These are phyloP conservation scores for Oncopodura yosiiana DNA, from an alignment of 1,140 invertebrate species.

Conservation along the genomic window DNA sequence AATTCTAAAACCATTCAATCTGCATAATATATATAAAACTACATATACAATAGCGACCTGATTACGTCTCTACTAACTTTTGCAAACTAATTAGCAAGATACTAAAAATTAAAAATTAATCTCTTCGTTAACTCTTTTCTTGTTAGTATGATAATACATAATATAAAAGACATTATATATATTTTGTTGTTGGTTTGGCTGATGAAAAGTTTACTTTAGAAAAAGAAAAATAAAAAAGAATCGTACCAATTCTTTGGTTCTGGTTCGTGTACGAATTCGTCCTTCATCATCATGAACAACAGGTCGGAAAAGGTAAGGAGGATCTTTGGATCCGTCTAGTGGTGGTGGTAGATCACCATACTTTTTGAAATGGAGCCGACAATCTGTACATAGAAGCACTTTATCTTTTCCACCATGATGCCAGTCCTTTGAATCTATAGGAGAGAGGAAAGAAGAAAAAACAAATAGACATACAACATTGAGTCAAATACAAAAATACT, in stretches of 20 bases:
- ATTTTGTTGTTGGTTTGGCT: too few species aligned
- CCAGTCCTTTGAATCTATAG: slow-evolving; percentile 57
- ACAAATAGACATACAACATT: not conserved
- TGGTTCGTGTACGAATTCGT: slow-evolving; percentile 77
- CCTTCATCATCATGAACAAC: slow-evolving; percentile 57
- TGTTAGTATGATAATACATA: too few species aligned
- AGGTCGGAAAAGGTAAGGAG: slow-evolving; percentile 60
- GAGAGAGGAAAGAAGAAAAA: slow-evolving; percentile 7
- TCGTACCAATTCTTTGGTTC: slow-evolving; percentile 62
- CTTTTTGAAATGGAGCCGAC: slow-evolving; percentile 69
- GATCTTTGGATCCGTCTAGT: slow-evolving; percentile 41
- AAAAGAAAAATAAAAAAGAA: too few species aligned
- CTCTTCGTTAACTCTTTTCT: too few species aligned
- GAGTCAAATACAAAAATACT: slow-evolving; percentile 11
- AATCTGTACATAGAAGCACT: slow-evolving; percentile 67
- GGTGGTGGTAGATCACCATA: slow-evolving; percentile 66
- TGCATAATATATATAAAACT: too few species aligned
- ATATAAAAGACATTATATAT: too few species aligned
- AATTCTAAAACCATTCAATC: too few species aligned
- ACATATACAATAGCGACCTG: too few species aligned
- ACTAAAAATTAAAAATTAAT: too few species aligned
- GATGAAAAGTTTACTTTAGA: too few species aligned
- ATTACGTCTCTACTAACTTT: too few species aligned
- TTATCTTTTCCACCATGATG: slow-evolving; percentile 68
- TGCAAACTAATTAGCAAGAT: too few species aligned